A percentile compares a stretch with the other conserved stretches of the same genome.
These are phyloP conservation scores for Phylloscopus trochiloides DNA, from an alignment of 2,113 vertebrate genomes.

Conservation along the genomic window DNA sequence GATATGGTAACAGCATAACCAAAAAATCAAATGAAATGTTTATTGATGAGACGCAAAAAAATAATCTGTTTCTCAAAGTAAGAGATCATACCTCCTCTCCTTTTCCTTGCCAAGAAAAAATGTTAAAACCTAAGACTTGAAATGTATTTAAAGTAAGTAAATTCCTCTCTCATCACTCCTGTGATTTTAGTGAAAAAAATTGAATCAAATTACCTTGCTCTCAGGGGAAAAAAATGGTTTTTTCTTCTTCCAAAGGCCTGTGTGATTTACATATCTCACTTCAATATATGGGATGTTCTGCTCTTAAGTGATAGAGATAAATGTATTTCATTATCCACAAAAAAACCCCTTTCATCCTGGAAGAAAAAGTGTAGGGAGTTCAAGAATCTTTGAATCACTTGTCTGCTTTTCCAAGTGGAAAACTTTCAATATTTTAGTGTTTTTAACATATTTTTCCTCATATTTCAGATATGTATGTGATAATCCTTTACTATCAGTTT, in stretches of 20 bases:
- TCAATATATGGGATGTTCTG: not conserved
- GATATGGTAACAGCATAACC: not conserved
- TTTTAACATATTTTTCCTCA: not conserved
- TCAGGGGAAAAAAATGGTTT: not conserved
- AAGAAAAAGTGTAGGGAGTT: not conserved
- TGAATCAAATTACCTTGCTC: not conserved
- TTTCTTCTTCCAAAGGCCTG: not conserved
- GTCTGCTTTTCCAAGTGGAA: not conserved
- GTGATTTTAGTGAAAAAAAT: not conserved
- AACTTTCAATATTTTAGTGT: not conserved
- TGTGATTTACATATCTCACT: not conserved
- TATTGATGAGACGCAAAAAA: not conserved
- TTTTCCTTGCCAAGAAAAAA: not conserved
- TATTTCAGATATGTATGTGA: not conserved
- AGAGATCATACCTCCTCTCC: not conserved
- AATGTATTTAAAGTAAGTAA: not conserved
- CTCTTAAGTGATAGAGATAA: not conserved
- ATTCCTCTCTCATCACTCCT: not conserved
- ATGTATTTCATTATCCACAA: not conserved
- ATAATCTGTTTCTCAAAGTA: not conserved
- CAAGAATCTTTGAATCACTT: not conserved
- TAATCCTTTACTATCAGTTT: not conserved
- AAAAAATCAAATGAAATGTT: not conserved
- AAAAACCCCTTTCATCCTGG: accelerated
- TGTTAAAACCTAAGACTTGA: not conserved